These are phyloP conservation scores for Pandemis cinnamomeana DNA, from an alignment of 2,888 invertebrate genomes.

Conservation along the genomic window DNA sequence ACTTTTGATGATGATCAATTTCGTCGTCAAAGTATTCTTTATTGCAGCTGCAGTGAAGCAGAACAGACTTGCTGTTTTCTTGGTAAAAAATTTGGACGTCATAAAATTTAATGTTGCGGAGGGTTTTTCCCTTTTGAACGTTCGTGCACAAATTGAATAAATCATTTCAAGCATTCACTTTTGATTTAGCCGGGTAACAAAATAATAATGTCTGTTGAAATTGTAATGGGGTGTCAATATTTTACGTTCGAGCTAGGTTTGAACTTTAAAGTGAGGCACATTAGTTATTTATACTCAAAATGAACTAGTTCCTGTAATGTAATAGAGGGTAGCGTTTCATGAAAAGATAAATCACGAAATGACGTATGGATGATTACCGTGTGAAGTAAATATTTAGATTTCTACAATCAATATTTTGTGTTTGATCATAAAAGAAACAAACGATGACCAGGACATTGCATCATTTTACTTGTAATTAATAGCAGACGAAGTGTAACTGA, in stretches of 20 bases:
- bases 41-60: background rate
- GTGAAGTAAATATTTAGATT: no score
- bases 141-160: conserved; percentile 22
- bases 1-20: conserved; percentile 37
- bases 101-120: conserved; percentile 15
- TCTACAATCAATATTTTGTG: no score
- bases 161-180: conserved; percentile 17
- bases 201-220: background rate
- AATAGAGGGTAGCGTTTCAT: background rate
- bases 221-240: background rate
- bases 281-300: background rate
- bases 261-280: background rate
- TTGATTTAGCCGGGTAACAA: background rate
- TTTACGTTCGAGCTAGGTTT: background rate
- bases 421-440: no score
- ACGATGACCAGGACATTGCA: no score
- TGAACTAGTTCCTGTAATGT: background rate
- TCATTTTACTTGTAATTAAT: no score
- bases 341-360: background rate
- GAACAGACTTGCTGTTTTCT: background rate
- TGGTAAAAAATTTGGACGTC: background rate
- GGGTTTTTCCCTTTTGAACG: conserved; percentile 24
- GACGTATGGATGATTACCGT: background rate
- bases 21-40: conserved; percentile 11
- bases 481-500: background rate